These are phyloP conservation scores for Scolopax bukidnonensis DNA, from an alignment of 2,797 vertebrate genomes.

Conservation along the genomic window DNA sequence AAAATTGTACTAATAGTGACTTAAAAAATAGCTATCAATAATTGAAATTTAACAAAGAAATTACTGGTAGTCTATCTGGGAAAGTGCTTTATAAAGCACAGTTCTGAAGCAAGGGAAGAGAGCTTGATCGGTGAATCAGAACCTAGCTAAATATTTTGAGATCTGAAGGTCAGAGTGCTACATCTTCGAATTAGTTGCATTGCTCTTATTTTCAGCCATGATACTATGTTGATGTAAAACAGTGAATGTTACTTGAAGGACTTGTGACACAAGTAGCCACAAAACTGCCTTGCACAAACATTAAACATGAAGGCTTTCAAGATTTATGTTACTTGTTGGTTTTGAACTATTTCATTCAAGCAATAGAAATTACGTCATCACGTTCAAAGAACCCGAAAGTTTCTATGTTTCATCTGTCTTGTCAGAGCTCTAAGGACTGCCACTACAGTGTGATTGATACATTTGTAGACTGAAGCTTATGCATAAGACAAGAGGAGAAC, in stretches of 20 bases:
- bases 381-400: background rate
- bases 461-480: background rate
- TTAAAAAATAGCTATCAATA: background rate
- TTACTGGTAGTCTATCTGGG: background rate
- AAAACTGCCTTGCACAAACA: background rate
- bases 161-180: background rate
- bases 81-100: background rate
- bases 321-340: background rate
- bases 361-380: background rate
- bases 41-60: background rate
- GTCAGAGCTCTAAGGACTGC: background rate
- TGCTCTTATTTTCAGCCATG: background rate
- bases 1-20: background rate
- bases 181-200: background rate
- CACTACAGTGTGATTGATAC: background rate
- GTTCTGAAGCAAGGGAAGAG: background rate
- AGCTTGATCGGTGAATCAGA: background rate
- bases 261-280: background rate
- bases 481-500: background rate
- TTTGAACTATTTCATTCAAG: conserved; percentile 1
- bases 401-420: background rate
- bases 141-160: background rate
- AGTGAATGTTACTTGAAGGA: background rate
- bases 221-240: background rate
- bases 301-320: background rate